phyloP scores from a whole-genome alignment of 2,888 invertebrate genomes.

The Gnatocerus cornutus region DNA sequence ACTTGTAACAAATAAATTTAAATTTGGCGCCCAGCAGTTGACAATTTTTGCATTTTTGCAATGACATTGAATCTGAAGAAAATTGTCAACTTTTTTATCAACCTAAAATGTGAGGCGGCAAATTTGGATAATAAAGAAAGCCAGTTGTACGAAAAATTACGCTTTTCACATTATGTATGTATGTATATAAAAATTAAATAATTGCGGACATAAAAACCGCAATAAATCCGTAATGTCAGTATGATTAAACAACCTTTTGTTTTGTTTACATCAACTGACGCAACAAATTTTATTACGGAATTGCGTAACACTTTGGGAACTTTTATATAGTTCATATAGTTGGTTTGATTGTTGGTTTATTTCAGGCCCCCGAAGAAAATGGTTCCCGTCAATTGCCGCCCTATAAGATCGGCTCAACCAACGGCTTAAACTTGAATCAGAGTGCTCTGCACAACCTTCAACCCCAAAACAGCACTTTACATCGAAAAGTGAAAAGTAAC shows the following conservation, averaged over 20 bases:
- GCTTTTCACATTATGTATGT: too few relatives aligned
- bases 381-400: conserved; percentile 29
- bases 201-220: too few relatives aligned
- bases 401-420: conserved; percentile 29
- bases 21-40: too few relatives aligned
- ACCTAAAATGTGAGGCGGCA: too few relatives aligned
- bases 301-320: not conserved
- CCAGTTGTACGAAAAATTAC: too few relatives aligned
- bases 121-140: too few relatives aligned
- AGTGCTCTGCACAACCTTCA: conserved; percentile 49
- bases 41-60: too few relatives aligned
- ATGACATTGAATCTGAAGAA: too few relatives aligned
- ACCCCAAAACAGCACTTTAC: conserved; percentile 65
- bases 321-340: not conserved
- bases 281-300: not conserved
- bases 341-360: not conserved
- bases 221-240: not conserved
- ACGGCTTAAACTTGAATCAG: conserved; percentile 41
- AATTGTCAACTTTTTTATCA: too few relatives aligned
- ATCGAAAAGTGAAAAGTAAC: conserved; percentile 69
- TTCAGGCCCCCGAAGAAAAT: conserved; percentile 43
- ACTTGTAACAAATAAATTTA: too few relatives aligned
- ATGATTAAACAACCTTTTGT: not conserved
- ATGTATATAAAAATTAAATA: too few relatives aligned
- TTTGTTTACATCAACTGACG: not conserved